Evolutionary conservation across 2,113 vertebrate species (phyloP), one percentile per base, ranked within the genome.

Genomic region (Carassius gibelio): DNA sequence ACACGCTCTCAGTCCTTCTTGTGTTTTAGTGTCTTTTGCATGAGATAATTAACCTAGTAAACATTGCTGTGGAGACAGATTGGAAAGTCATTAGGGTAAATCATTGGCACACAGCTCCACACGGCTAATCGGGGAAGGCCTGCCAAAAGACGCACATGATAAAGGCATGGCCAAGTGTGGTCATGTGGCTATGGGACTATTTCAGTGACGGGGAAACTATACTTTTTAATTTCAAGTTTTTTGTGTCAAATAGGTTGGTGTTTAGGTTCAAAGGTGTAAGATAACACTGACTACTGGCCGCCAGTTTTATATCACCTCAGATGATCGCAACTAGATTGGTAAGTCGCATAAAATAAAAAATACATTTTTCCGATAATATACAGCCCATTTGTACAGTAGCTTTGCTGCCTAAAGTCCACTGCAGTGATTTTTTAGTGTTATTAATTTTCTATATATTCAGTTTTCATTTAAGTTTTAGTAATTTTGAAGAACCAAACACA

Each of bases 11-110:
- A 0, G 26, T 26, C 45, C 48, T 10, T 9, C 4, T 23, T 79
- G 15, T 79, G 13, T 21, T 3, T 55, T 2, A 14, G 45, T 66
- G 36, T 50, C n/a, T 57, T 34, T 55, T 68, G 79, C 8, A 34
- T 57, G 26, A 82, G 66, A 72, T 71, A 57, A 71, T 82, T 71
- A 82, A 19, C 64, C 45, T 15, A 36, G 80, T 71, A 57, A 82
- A 82, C 26, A 72, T 42, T 72, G 15, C 45, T 50, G 62, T 15
- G 11, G 81, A 71, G 26, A 57, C 64, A 36, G 78, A 66, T 52
- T 81, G 45, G 26, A 81, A 81, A 81, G 62, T n/a, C 45, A 81
- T 69, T 69, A 81, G 48, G 64, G 26, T 21, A 26, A 69, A 69
- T 52, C 3, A 0, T 30, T 81, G 45, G 26, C 42, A 50, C 8